Conservation (phyloP, 2,888 invertebrate genomes). For the Mythimna ferrago region DNA sequence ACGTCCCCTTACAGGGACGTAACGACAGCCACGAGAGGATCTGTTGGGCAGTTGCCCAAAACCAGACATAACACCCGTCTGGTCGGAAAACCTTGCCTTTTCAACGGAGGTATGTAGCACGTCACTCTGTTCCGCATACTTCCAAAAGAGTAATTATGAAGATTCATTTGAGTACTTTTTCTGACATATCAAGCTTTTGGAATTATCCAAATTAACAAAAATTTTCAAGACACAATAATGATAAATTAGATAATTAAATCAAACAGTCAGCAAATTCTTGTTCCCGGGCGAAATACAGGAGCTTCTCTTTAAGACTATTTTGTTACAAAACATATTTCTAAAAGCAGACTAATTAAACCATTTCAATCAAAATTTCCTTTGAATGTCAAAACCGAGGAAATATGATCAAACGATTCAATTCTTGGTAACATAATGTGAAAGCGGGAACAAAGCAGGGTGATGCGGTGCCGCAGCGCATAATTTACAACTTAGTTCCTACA, state of each 20-base stretch:
- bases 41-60: too few species aligned
- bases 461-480: neutral
- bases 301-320: neutral
- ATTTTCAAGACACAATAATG: slow-evolving; percentile 7
- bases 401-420: slow-evolving; percentile 16
- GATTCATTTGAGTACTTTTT: neutral
- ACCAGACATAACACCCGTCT: too few species aligned
- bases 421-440: slow-evolving; percentile 15
- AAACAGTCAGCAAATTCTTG: neutral
- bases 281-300: neutral
- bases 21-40: too few species aligned
- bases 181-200: neutral
- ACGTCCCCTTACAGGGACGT: too few species aligned
- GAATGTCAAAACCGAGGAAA: slow-evolving; percentile 26
- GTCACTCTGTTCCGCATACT: too few species aligned
- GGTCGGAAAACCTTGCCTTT: too few species aligned
- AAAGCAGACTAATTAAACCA: slow-evolving; percentile 12
- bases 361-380: neutral
- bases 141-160: too few species aligned
- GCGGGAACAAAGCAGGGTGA: slow-evolving; percentile 17
- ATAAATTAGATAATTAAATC: too few species aligned
- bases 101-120: too few species aligned
- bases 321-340: neutral
- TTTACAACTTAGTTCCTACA: slow-evolving; percentile 12
- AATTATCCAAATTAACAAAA: neutral